phyloP scores from a whole-genome alignment of 2,113 vertebrate genomes.

The Anoplopoma fimbria region DNA sequence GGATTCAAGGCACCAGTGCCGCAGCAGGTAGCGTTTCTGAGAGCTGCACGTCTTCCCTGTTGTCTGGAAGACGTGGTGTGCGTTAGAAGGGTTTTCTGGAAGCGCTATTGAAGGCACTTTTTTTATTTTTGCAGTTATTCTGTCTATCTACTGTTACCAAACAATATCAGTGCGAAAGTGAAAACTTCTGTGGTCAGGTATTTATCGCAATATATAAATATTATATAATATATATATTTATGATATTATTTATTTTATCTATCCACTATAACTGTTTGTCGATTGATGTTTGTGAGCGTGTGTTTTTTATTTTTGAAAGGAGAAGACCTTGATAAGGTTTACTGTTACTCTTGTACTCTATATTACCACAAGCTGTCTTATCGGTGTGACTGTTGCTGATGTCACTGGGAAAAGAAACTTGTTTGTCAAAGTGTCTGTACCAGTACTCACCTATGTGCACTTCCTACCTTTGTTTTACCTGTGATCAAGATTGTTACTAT shows the following conservation, averaged over 20 bases:
- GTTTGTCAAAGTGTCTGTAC: slow-evolving; percentile 76
- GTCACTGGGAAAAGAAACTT: slow-evolving; percentile 47
- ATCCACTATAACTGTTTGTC: slow-evolving; percentile 57
- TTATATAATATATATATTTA: slow-evolving; percentile 63
- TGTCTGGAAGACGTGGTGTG: slow-evolving; percentile 85
- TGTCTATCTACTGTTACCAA: slow-evolving; percentile 56
- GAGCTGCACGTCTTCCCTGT: slow-evolving; percentile 82
- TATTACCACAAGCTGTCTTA: slow-evolving; percentile 74
- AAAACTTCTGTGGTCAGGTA: slow-evolving; percentile 71
- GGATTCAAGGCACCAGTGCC: slow-evolving; percentile 90
- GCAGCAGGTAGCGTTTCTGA: slow-evolving; percentile 93
- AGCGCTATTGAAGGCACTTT: slow-evolving; percentile 75
- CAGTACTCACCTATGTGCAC: slow-evolving; percentile 73
- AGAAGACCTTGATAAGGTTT: slow-evolving; percentile 50
- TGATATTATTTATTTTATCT: slow-evolving; percentile 69
- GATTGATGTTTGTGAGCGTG: slow-evolving; percentile 66
- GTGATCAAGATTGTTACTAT: slow-evolving; percentile 72
- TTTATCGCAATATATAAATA: slow-evolving; percentile 67
- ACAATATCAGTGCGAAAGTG: slow-evolving; percentile 58
- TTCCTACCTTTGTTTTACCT: slow-evolving; percentile 65
- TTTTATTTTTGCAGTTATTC: slow-evolving; percentile 61
- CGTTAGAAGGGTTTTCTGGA: slow-evolving; percentile 85
- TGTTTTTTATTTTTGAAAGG: slow-evolving; percentile 65
- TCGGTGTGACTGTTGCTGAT: slow-evolving; percentile 71
- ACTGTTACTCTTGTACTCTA: slow-evolving; percentile 75